These are phyloP conservation scores for Pterophyllum scalare DNA, from an alignment of 2,113 vertebrate species.

Conservation along the genomic window DNA sequence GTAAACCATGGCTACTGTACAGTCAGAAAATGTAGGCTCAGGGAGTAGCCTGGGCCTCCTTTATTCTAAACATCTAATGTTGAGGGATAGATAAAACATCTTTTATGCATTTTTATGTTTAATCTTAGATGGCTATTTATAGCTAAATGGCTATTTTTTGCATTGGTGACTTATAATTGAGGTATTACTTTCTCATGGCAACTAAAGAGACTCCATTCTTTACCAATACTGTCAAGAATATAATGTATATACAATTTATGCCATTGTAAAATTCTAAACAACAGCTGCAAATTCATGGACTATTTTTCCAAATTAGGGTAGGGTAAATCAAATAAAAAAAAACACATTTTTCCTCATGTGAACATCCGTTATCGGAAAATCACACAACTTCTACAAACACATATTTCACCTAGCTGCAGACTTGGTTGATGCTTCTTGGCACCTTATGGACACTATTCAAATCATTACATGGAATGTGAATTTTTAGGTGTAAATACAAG, in stretches of 20 bases:
- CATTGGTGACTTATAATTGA: slow-evolving; percentile 57
- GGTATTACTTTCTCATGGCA: background rate
- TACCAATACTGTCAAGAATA: slow-evolving; percentile 32
- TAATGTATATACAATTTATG: slow-evolving; percentile 45
- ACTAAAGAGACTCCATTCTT: slow-evolving; percentile 28
- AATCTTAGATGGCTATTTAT: slow-evolving; percentile 20
- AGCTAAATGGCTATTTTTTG: slow-evolving; percentile 61
- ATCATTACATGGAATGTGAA: slow-evolving; percentile 56
- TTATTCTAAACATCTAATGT: slow-evolving; percentile 36
- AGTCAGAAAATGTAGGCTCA: slow-evolving; percentile 15
- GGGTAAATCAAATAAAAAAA: slow-evolving; percentile 35
- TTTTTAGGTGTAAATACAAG: slow-evolving; percentile 63
- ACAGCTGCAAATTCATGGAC: background rate
- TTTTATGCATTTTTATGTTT: slow-evolving; percentile 18
- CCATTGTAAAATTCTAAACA: slow-evolving; percentile 43
- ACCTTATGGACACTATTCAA: slow-evolving; percentile 50
- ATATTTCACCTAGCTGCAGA: slow-evolving; percentile 17
- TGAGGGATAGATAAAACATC: slow-evolving; percentile 13
- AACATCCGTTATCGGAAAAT: slow-evolving; percentile 30
- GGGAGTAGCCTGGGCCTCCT: slow-evolving; percentile 5
- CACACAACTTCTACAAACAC: slow-evolving; percentile 43
- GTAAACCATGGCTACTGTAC: slow-evolving; percentile 18
- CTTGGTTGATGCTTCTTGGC: slow-evolving; percentile 34
- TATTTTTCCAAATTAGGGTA: slow-evolving; percentile 7
- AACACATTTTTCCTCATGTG: background rate